phyloP scores from a whole-genome alignment of 2,113 vertebrate species.

The Nerophis ophidion region DNA sequence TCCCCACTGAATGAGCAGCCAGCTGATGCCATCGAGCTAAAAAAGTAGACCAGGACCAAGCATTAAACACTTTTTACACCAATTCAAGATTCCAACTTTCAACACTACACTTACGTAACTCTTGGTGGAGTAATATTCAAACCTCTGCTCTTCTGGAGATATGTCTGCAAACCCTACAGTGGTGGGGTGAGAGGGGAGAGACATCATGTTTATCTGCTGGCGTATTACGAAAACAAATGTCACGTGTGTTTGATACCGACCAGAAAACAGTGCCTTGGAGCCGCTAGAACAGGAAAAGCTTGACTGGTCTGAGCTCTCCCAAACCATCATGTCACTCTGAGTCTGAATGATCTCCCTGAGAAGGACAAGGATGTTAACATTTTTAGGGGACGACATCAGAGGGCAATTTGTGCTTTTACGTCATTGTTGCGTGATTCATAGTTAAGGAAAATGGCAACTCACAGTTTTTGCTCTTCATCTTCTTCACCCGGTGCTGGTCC shows the following conservation, averaged over 20 bases:
- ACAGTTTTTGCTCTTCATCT: constrained; percentile 80
- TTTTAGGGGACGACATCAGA: too few species aligned
- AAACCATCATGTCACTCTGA: constrained; percentile 80
- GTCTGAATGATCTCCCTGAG: constrained; percentile 74
- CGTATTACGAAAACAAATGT: background rate
- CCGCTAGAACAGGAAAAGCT: constrained; percentile 81
- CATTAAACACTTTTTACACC: too few species aligned
- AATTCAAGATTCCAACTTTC: too few species aligned
- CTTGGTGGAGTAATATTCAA: constrained; percentile 82
- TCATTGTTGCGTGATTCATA: too few species aligned
- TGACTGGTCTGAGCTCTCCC: constrained; percentile 89
- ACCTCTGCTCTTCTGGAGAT: constrained; percentile 85
- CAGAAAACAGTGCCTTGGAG: constrained; percentile 74
- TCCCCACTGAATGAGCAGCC: constrained; percentile 77
- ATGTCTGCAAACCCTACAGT: constrained; percentile 83
- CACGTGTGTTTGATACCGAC: constrained; percentile 55
- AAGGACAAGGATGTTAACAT: background rate
- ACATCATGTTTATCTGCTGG: background rate
- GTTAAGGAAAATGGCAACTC: constrained; percentile 41
- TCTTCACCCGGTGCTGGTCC: constrained; percentile 44
- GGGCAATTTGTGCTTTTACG: too few species aligned
- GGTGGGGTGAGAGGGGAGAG: too few species aligned
- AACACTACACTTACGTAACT: constrained; percentile 75
- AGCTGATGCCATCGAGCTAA: constrained; percentile 77
- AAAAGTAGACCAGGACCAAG: background rate